Evolutionary conservation across 2,888 invertebrate genomes (phyloP).

Genomic region (Chydorus sphaericus): DNA sequence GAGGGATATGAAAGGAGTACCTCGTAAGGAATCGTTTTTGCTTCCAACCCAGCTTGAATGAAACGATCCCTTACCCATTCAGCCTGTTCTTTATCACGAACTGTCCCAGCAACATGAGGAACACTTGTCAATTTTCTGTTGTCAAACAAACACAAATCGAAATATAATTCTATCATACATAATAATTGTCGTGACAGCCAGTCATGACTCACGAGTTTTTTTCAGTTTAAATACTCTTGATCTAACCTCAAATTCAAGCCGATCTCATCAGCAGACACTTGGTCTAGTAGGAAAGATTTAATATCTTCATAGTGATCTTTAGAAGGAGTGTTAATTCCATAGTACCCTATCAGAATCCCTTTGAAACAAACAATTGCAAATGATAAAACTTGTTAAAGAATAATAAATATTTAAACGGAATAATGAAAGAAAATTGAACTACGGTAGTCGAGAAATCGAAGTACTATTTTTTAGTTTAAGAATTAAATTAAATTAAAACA

Average conservation of each 20-base stretch:
- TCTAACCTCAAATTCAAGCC: neutral
- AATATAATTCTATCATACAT: too few relatives aligned
- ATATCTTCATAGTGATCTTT: neutral
- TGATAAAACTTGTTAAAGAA: too few relatives aligned
- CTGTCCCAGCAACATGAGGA: conserved; percentile 26
- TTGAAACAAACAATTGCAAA: too few relatives aligned
- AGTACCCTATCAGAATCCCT: neutral
- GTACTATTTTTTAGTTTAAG: too few relatives aligned
- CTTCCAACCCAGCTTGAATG: conserved; percentile 22
- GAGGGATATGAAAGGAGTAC: conserved; percentile 26
- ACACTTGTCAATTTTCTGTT: conserved; percentile 7
- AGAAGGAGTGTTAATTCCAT: neutral
- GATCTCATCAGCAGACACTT: neutral
- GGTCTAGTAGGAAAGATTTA: neutral
- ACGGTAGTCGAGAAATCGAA: too few relatives aligned
- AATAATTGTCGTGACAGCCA: too few relatives aligned
- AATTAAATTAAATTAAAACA: too few relatives aligned
- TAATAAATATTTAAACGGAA: too few relatives aligned
- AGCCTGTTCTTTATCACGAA: conserved; percentile 22
- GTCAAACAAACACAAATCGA: too few relatives aligned
- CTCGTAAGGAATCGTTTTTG: conserved; percentile 23
- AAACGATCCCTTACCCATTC: conserved; percentile 22
- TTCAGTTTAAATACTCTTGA: neutral
- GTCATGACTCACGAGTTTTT: neutral
- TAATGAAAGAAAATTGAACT: too few relatives aligned